Percentiles rank a stretch among this genome's conserved stretches.
These are phyloP conservation scores for Osmerus eperlanus DNA, from an alignment of 2,113 vertebrate species.

Conservation along the genomic window DNA sequence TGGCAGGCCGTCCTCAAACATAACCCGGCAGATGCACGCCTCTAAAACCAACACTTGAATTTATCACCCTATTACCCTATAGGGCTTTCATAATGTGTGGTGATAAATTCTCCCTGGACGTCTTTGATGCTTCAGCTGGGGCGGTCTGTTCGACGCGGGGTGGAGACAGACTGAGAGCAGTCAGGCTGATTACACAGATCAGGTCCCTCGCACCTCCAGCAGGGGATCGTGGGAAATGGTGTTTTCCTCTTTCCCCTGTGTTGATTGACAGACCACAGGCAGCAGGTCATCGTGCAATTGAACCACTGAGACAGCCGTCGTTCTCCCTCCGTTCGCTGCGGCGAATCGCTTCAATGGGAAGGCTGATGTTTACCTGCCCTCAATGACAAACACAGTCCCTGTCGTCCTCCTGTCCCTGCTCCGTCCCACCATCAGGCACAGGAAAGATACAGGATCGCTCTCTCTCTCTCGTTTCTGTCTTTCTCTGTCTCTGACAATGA, in stretches of 20 bases:
- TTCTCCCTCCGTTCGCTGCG: neutral
- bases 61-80: slow-evolving; percentile 26
- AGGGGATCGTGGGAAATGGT: slow-evolving; percentile 35
- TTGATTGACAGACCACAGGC: slow-evolving; percentile 35
- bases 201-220: slow-evolving; percentile 7
- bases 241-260: slow-evolving; percentile 14
- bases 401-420: neutral
- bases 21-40: neutral
- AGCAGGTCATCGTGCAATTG: slow-evolving; percentile 31
- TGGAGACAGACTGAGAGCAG: slow-evolving; percentile 36
- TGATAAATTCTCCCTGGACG: slow-evolving; percentile 35
- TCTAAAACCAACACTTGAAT: slow-evolving; percentile 25
- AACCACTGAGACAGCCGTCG: slow-evolving; percentile 22
- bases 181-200: slow-evolving; percentile 40
- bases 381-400: slow-evolving; percentile 5
- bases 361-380: slow-evolving; percentile 39
- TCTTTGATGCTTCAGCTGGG: too few relatives aligned
- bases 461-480: slow-evolving; percentile 29
- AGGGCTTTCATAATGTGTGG: slow-evolving; percentile 46
- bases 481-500: slow-evolving; percentile 67
- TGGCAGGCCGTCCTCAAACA: too few relatives aligned
- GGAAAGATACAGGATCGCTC: slow-evolving; percentile 46
- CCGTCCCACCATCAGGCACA: slow-evolving; percentile 40
- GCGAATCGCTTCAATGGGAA: neutral
- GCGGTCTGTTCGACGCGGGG: slow-evolving; percentile 34